A percentile compares a stretch with the other conserved stretches of the same genome.
Conservation (phyloP, 2,888 invertebrate genomes). For the Platerodrilus igneus region DNA sequence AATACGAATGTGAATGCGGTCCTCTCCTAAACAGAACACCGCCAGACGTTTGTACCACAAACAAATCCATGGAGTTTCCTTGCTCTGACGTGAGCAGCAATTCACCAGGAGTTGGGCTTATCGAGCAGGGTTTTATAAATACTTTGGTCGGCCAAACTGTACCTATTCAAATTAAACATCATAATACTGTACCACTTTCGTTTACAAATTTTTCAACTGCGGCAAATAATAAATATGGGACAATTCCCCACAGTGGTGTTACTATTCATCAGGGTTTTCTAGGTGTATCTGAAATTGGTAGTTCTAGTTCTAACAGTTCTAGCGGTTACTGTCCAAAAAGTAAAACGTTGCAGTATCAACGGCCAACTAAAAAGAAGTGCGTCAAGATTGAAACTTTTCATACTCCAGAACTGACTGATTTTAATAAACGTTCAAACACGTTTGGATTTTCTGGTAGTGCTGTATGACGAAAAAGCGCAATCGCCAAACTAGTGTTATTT, state of each 20-base stretch:
- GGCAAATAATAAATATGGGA: constrained; percentile 45
- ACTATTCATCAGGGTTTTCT: constrained; percentile 46
- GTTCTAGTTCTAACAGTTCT: constrained; percentile 44
- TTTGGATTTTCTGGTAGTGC: constrained; percentile 44
- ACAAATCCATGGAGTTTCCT: constrained; percentile 42
- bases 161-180: constrained; percentile 46
- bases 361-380: constrained; percentile 44
- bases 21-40: constrained; percentile 48
- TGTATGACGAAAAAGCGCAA: constrained; percentile 39
- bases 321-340: constrained; percentile 43
- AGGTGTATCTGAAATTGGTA: constrained; percentile 44
- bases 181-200: constrained; percentile 30
- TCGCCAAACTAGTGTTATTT: too few relatives aligned
- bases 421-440: constrained; percentile 39
- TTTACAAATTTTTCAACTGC: constrained; percentile 21
- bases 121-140: constrained; percentile 32
- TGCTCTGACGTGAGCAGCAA: constrained; percentile 31
- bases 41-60: constrained; percentile 49
- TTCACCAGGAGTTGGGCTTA: constrained; percentile 31
- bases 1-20: constrained; percentile 44
- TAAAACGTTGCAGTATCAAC: constrained; percentile 45
- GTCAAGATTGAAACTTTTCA: constrained; percentile 47
- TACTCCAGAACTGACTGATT: constrained; percentile 41
- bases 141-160: constrained; percentile 48
- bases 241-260: constrained; percentile 41